Evolutionary conservation across 1,140 invertebrate genomes (phyloP).

Genomic region (Drosophila seguyi): DNA sequence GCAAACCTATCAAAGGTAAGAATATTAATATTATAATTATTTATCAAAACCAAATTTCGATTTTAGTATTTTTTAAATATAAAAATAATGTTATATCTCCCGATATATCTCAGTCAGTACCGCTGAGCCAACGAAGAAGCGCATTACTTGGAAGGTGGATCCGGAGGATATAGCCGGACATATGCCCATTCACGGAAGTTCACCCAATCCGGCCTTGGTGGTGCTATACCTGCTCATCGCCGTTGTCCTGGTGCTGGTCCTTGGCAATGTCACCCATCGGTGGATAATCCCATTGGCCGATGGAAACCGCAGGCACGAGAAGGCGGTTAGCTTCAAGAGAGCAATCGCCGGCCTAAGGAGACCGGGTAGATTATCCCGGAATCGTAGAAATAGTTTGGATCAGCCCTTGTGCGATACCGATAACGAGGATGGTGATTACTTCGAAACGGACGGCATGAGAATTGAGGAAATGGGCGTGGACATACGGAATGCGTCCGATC

Average conservation of each 20-base stretch:
- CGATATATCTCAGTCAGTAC: not conserved
- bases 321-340: slow-evolving; percentile 51
- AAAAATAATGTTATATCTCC: not conserved
- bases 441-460: slow-evolving; percentile 13
- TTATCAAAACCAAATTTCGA: not conserved
- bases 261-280: slow-evolving; percentile 46
- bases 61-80: not conserved
- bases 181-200: not conserved
- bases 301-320: slow-evolving; percentile 19
- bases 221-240: slow-evolving; percentile 41
- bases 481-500: slow-evolving; percentile 43
- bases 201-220: slow-evolving; percentile 24
- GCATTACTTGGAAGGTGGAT: slow-evolving; percentile 43
- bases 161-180: slow-evolving; percentile 33
- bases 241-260: slow-evolving; percentile 20
- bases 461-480: slow-evolving; percentile 65
- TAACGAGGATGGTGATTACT: slow-evolving; percentile 32
- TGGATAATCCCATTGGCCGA: slow-evolving; percentile 26
- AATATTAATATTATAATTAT: not conserved
- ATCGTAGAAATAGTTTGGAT: not conserved
- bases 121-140: not conserved
- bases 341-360: slow-evolving; percentile 28
- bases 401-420: slow-evolving; percentile 22
- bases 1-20: slow-evolving; percentile 5
- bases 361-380: not conserved